Conservation (phyloP, 2,888 invertebrate species). For the Lochmaea capreae region DNA sequence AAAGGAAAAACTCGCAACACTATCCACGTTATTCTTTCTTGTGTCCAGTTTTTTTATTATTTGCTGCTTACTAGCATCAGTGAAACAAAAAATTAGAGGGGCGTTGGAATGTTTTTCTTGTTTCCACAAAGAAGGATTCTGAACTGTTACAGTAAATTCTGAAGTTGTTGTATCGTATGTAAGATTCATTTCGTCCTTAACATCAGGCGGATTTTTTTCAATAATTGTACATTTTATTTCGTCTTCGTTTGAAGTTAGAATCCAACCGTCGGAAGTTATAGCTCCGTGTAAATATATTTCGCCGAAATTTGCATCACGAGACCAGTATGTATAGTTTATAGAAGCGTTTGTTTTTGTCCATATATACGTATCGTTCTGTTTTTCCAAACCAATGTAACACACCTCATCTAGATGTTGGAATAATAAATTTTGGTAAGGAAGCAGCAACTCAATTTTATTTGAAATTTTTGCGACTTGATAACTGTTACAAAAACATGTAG, state of each 20-base stretch:
- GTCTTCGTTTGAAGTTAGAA: constrained; percentile 27
- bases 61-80: constrained; percentile 44
- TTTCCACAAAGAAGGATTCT: constrained; percentile 35
- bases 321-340: constrained; percentile 48
- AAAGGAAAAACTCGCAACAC: constrained; percentile 37
- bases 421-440: constrained; percentile 52
- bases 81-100: constrained; percentile 53
- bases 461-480: constrained; percentile 8
- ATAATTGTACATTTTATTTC: constrained; percentile 42
- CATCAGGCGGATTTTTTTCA: constrained; percentile 26
- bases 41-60: constrained; percentile 40
- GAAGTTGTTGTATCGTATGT: constrained; percentile 17
- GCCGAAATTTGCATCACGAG: constrained; percentile 37
- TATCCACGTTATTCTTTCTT: background rate
- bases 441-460: constrained; percentile 48
- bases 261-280: constrained; percentile 46
- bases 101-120: constrained; percentile 1
- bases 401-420: constrained; percentile 39
- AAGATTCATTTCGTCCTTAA: constrained; percentile 26
- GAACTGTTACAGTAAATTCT: constrained; percentile 30
- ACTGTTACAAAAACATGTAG: constrained; percentile 52
- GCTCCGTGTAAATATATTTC: constrained; percentile 42
- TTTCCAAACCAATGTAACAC: constrained; percentile 51
- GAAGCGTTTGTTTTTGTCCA: constrained; percentile 43
- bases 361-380: constrained; percentile 36